Conservation (phyloP, 2,113 vertebrate species). For the Montifringilla adamsi region DNA sequence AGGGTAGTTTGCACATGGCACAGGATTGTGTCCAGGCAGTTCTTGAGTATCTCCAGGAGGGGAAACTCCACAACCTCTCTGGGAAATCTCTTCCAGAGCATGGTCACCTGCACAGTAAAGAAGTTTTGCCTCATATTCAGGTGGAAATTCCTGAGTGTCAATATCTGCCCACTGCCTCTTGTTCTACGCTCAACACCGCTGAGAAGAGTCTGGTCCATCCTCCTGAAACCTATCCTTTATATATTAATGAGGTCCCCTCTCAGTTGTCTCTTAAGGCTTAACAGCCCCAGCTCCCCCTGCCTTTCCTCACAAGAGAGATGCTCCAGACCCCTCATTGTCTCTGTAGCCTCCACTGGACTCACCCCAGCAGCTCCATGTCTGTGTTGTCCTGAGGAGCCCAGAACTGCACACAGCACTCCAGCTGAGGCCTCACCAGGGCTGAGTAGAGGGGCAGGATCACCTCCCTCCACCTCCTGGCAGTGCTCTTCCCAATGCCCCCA, state of each 20-base stretch:
- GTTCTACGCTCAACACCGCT: not conserved
- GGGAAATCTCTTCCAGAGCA: not conserved
- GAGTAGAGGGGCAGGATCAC: not conserved
- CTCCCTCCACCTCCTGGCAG: not conserved
- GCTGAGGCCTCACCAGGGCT: too few relatives aligned
- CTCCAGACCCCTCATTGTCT: too few relatives aligned
- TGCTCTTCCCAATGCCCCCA: not conserved
- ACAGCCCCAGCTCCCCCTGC: not conserved
- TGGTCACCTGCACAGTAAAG: not conserved
- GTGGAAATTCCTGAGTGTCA: not conserved
- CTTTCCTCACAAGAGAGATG: not conserved
- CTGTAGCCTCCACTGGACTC: not conserved
- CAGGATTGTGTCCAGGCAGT: not conserved
- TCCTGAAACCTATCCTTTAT: not conserved
- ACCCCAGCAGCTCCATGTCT: not conserved
- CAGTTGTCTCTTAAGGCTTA: accelerated
- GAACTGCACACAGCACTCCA: not conserved
- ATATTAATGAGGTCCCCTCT: not conserved
- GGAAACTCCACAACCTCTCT: not conserved
- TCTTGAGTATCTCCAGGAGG: not conserved
- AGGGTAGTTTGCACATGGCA: accelerated
- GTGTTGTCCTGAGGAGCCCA: not conserved
- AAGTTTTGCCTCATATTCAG: not conserved
- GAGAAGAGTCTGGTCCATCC: not conserved
- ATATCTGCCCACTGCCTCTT: not conserved